Evolutionary conservation across 2,888 invertebrate species (phyloP), one percentile per base, ranked within the genome.

Genomic region (Sarcophaga caerulescens): DNA sequence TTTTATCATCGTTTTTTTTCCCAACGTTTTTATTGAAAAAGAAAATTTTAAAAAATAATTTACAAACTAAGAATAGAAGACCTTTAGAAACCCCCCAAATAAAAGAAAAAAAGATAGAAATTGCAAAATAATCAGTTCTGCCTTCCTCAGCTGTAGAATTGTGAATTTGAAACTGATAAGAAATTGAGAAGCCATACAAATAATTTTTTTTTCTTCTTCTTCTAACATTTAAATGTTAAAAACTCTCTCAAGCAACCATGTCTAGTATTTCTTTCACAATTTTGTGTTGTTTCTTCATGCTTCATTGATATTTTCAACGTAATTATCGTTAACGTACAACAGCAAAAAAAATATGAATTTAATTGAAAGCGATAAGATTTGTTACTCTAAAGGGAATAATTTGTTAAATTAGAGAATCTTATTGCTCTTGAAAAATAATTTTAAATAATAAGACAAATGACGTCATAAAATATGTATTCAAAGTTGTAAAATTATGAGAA

Each of bases 101-200:
- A 35, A 35, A 35, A 8, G 35, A 35, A 35, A 35, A 5, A 35
- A 35, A 6, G 6, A 8, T 35, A 35, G 10, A 10, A 35, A 35
- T 35, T 35, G 35, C 35, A 35, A 35, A 35, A 35, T 35, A 35
- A 35, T 35, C 35, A 35, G 10, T 2, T 35, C 35, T 35, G 35
- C 35, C 35, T 35, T 35, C 35, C 35, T 35, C 57, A 57, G 17
- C 19, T 21, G 4, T 25, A 60, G 62, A 35, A 17, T 25, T 79
- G 65, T 62, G 47, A 75, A 82, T 71, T 45, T 59, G 68, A 66
- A 81, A 78, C 23, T 85, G 85, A 85, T 81, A 85, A 85, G 68
- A 78, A 78, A 62, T 73, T 78, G 8, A 59, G 62, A 83, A 68
- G 57, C 19, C 59, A 66, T 2, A 69, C 21, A 77, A 57, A 45